Evolutionary conservation across 2,888 invertebrate genomes (phyloP), one percentile per base, ranked within the genome.

Genomic region (Brenthis ino): DNA sequence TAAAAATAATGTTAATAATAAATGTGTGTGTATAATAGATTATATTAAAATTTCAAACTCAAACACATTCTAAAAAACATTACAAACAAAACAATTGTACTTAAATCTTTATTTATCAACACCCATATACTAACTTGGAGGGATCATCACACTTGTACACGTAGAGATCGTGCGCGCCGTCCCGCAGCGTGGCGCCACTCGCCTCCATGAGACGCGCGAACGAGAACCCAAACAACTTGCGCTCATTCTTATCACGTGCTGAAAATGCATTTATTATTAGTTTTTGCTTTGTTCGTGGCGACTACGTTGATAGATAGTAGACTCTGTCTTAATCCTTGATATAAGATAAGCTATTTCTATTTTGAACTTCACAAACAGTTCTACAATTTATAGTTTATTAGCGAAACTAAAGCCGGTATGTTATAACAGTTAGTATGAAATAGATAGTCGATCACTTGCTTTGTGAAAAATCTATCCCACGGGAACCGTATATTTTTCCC

Each of bases 141-240:
- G 95, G 93, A 82, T 98, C 98, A 79, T 98, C 98, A 85, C 98
- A 98, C 88, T 98, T 98, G 88, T 98, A 99, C 47, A 99, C 96
- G 80, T 95, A 96, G n/a, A 99, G 91, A 76, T 98, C 97, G 85
- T 98, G 98, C 37, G 94, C 94, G 0, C 98, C 97, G 82, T 99
- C 98, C 70, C 96, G 94, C 11, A 98, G 91, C 0, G 98, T 98
- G 0, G 98, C 98, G 1, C 98, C 98, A 75, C 97, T 97, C 64
- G 96, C 95, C 84, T 98, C 98, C 97, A 98, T 98, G 37, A 98
- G 93, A 2, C 97, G 95, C 8, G 97, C 96, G 87, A 98, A 98
- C 14, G 98, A 96, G 85, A 99, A 98, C 0, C 97, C 98, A 82
- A 98, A 97, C 12, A 98, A 89, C 85, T 98, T 98, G 77, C 98